phyloP scores from a whole-genome alignment of 2,797 vertebrate species.

The Myotis myotis region DNA sequence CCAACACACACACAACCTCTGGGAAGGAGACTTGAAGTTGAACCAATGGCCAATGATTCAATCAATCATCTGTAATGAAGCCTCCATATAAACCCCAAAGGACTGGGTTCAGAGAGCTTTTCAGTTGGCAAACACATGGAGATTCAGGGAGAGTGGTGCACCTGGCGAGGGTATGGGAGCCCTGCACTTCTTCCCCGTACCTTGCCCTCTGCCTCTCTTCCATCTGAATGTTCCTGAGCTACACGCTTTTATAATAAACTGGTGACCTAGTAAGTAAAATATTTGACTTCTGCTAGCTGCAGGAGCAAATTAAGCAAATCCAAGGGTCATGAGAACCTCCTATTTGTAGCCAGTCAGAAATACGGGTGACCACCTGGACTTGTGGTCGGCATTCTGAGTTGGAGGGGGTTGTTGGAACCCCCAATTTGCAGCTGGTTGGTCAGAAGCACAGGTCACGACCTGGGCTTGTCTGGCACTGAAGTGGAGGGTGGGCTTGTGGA shows the following conservation, averaged over 20 bases:
- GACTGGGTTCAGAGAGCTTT: background rate
- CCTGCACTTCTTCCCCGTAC: too few species aligned
- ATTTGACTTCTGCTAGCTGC: background rate
- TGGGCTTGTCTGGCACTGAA: background rate
- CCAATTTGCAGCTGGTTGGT: background rate
- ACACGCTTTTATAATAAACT: background rate
- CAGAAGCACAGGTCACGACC: background rate
- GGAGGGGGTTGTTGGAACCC: background rate
- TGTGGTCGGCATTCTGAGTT: background rate
- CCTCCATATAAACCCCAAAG: background rate
- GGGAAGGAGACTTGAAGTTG: background rate
- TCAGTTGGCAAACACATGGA: too few species aligned
- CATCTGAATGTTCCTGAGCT: background rate
- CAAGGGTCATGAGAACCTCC: background rate
- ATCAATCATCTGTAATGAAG: background rate
- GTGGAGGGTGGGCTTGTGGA: background rate
- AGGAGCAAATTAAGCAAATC: background rate
- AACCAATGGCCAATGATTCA: background rate
- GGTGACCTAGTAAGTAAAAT: background rate
- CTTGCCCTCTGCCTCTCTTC: background rate
- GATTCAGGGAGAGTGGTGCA: background rate
- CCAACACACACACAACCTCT: background rate
- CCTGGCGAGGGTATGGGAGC: background rate
- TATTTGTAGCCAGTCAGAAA: background rate
- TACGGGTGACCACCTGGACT: background rate